Evolutionary conservation across 2,888 invertebrate genomes (phyloP).

Genomic region (Leucania comma): DNA sequence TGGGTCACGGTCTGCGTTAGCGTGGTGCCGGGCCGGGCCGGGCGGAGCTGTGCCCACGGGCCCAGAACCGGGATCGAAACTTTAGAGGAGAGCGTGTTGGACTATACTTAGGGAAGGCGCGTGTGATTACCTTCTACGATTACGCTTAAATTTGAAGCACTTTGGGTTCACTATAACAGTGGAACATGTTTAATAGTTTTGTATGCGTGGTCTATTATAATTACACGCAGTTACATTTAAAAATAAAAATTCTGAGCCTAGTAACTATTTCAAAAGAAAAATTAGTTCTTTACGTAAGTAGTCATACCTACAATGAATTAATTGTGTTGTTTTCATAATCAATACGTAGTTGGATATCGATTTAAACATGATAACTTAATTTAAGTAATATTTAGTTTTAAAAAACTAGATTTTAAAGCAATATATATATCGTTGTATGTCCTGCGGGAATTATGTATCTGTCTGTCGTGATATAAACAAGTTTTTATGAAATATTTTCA

Average conservation of each 20-base stretch:
- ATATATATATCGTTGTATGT: constrained; percentile 2
- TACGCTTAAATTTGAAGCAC: constrained; percentile 9
- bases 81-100: constrained; percentile 43
- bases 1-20: constrained; percentile 81
- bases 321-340: neutral
- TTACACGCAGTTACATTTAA: neutral
- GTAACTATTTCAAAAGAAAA: constrained; percentile 2
- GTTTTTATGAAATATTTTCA: constrained; percentile 35
- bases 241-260: neutral
- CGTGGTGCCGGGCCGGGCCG: constrained; percentile 66
- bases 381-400: neutral
- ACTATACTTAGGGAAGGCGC: constrained; percentile 32
- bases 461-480: constrained; percentile 7
- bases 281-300: neutral
- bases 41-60: constrained; percentile 49
- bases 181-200: constrained; percentile 4
- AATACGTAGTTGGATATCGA: neutral
- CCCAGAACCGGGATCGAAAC: constrained; percentile 27
- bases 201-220: constrained; percentile 1
- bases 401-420: neutral
- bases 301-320: neutral
- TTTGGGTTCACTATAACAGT: constrained; percentile 4
- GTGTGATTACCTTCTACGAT: constrained; percentile 36
- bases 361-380: neutral
- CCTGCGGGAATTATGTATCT: constrained; percentile 30